Evolutionary conservation across 1,140 invertebrate genomes (phyloP), one percentile per base, ranked within the genome.

Genomic region (Ceratina japonica): DNA sequence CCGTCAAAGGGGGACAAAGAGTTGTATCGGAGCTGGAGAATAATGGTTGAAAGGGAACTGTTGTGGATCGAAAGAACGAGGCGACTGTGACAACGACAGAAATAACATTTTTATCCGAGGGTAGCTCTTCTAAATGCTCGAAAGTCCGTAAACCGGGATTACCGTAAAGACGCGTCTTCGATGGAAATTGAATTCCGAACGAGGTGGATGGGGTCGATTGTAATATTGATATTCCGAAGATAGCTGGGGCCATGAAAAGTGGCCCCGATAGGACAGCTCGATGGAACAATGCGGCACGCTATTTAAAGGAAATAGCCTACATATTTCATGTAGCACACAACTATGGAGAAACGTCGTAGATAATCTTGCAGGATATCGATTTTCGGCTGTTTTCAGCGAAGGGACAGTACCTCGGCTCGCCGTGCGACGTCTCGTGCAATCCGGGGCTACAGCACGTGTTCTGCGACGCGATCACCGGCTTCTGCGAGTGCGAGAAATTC

Each of bases 401-500:
- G 85, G 96, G 96, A 78, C 94, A 94, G 90, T 96, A 94, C 89
- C 92, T 97, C 88, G 96, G 96, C 70, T 95, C 95, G n/a, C 94
- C 95, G 52, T 97, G 96, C 91, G 95, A 96, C 49, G 90, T 93
- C 84, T 94, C 93, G 56, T 97, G 96, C 92, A 95, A 95, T 91
- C 92, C 95, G 1, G 92, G 94, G 76, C 92, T 97, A 74, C 92
- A 94, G 81, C 95, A 97, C 92, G 96, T 97, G 81, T 94, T 93
- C 91, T 97, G 96, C 91, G 95, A 97, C 90, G 93, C 94, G 56
- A 91, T 93, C 82, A 95, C 94, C 56, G 93, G 93, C 63, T 92
- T 92, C 66, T 97, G 96, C 91, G 95, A 95, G 88, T 97, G 96
- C 89, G 96, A 96, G 85, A 95, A 95, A 86, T 95, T 95, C 83